Percentiles rank a stretch among this genome's conserved stretches.
These are phyloP conservation scores for Lapara coniferarum DNA, from an alignment of 2,888 invertebrate species.

Conservation along the genomic window DNA sequence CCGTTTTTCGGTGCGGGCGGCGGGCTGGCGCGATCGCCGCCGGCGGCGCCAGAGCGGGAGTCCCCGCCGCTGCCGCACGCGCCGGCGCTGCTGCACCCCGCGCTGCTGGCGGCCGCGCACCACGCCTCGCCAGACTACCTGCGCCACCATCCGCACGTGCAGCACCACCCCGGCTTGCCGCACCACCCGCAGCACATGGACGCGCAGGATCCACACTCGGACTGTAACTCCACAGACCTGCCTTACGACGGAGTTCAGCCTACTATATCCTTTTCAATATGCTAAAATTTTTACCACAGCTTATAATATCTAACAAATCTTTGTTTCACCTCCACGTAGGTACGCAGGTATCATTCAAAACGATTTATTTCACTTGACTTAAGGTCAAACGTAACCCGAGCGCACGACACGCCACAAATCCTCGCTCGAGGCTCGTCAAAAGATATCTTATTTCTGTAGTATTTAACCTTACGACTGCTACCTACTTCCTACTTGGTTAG, in stretches of 20 bases:
- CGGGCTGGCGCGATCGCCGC: constrained; percentile 82
- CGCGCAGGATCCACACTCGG: constrained; percentile 92
- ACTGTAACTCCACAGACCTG: constrained; percentile 96
- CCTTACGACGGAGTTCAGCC: constrained; percentile 96
- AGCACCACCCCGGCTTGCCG: constrained; percentile 90
- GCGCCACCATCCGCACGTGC: constrained; percentile 87
- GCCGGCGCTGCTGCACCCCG: constrained; percentile 93
- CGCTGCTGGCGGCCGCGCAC: constrained; percentile 91
- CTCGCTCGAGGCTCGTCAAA: constrained; percentile 56
- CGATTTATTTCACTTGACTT: constrained; percentile 32
- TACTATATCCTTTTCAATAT: constrained; percentile 87
- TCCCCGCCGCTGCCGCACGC: constrained; percentile 94
- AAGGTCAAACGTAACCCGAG: constrained; percentile 52
- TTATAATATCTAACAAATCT: neutral
- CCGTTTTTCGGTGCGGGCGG: constrained; percentile 91
- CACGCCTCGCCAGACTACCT: constrained; percentile 92
- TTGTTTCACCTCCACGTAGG: neutral
- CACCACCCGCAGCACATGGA: constrained; percentile 91
- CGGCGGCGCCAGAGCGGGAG: constrained; percentile 88
- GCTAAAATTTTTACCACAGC: constrained; percentile 13
- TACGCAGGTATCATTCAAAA: constrained; percentile 28
- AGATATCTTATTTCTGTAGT: constrained; percentile 83
- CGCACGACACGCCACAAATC: constrained; percentile 49
- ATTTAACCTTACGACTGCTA: constrained; percentile 82
- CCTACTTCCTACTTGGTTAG: constrained; percentile 76